phyloP scores from a whole-genome alignment of 1,140 invertebrate genomes.

The Halictus rubicundus region DNA sequence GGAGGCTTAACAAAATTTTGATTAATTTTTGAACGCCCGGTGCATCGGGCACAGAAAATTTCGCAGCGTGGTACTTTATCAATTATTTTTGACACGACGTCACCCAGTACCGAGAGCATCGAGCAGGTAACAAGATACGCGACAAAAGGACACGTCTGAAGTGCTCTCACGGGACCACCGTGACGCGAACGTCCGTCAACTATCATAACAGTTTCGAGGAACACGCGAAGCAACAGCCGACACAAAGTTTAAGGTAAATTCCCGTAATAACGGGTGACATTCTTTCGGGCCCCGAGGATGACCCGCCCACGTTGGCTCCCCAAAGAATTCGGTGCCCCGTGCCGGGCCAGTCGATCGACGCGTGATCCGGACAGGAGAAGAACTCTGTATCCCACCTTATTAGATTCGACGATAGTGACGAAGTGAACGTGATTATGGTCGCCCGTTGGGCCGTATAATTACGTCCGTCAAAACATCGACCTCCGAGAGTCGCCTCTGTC shows the following conservation, averaged over 20 bases:
- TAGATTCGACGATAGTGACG: conserved; percentile 62
- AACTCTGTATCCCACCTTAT: conserved; percentile 14
- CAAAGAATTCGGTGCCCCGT: background rate
- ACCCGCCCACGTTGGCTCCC: conserved; percentile 56
- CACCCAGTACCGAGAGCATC: background rate
- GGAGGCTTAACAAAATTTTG: too few species aligned
- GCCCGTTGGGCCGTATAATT: conserved; percentile 64
- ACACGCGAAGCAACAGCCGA: conserved; percentile 41
- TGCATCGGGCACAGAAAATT: too few species aligned
- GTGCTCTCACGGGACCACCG: conserved; percentile 37
- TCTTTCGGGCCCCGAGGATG: conserved; percentile 39
- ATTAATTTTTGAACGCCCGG: background rate
- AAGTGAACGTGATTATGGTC: conserved; percentile 71
- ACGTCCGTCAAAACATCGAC: conserved; percentile 69
- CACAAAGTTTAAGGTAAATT: conserved; percentile 68
- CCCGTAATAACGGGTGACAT: conserved; percentile 66
- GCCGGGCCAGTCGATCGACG: conserved; percentile 16
- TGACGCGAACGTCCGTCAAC: conserved; percentile 14
- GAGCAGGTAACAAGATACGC: background rate
- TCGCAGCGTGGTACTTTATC: too few species aligned
- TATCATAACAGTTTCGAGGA: conserved; percentile 25
- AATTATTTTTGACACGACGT: background rate
- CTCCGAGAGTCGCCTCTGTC: conserved; percentile 24
- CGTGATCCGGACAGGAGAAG: background rate
- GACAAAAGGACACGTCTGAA: conserved; percentile 22